Base-by-base conservation (phyloP, 2,797 vertebrate genomes). In the Trematomus bernacchii region DNA sequence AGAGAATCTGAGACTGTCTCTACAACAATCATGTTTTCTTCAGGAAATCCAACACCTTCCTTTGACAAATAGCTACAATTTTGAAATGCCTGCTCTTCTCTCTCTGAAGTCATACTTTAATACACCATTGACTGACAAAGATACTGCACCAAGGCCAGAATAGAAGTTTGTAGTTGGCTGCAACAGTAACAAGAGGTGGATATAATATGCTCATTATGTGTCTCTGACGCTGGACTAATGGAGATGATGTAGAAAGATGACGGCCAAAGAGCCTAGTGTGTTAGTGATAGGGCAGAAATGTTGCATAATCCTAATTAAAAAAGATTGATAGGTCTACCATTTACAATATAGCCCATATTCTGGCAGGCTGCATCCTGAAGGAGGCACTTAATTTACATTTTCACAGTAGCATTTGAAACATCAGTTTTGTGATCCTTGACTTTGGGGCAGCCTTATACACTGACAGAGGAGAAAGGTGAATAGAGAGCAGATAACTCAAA, bases 131-230 rank as follows among this genome's bases (percentile, higher is more conserved):
- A 71, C 48, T 83, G 46, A 30, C 59, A 71, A 19, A 1, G 10
- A 77, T n/a, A 37, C 33, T 18, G 47, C 48, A 47, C 42, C 44
- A 48, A 30, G 46, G 46, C 71, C 65, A 19, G 51, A 19, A 43
- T 53, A 23, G 33, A 68, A 52, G 21, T 69, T 75, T 80, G 33
- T 82, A 76, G 79, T 73, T 76, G 75, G 59, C 57, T 55, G 21
- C 23, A 78, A 37, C 10, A 51, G 67, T 60, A 46, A 71, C 47
- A 73, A 33, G 50, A 71, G 52, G 19, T 48, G 61, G 51, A 70
- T 75, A 80, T 66, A 84, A 60, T 55, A 53, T 3, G 8, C 50
- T 81, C 71, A 69, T 79, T 79, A 82, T 79, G 72, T 67, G 59
- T 64, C 42, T 71, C 2, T 74, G 67, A 68, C 5, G 8, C 67